phyloP scores from a whole-genome alignment of 92 coral and sea anemone species.

The Epizoanthus rinbou region DNA sequence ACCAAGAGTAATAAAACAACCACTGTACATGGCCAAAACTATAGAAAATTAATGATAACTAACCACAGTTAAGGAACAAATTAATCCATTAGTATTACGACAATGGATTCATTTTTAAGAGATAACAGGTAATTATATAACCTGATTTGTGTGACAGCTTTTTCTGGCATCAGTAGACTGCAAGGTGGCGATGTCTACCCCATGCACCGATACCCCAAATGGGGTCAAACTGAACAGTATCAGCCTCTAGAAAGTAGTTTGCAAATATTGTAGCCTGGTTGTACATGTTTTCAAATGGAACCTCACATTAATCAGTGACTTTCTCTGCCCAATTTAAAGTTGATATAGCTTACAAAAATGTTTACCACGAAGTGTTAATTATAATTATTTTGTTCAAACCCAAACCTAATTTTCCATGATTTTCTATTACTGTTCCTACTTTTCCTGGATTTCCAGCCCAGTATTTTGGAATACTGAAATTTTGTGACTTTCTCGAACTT shows the following conservation, averaged over 20 bases:
- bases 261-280: too few relatives aligned
- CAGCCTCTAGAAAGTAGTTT: too few relatives aligned
- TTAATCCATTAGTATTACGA: not conserved
- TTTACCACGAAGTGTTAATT: not conserved
- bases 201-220: not conserved
- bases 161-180: not conserved
- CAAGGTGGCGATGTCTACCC: not conserved
- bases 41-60: not conserved
- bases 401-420: not conserved
- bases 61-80: not conserved
- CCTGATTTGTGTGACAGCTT: not conserved
- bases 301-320: not conserved
- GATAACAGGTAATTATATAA: not conserved
- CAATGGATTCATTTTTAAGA: not conserved
- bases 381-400: not conserved
- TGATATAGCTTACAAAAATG: not conserved
- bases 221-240: not conserved
- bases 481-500: not conserved
- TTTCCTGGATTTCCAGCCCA: not conserved
- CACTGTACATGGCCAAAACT: conserved; percentile 34
- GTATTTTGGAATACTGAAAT: not conserved
- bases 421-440: not conserved
- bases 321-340: not conserved
- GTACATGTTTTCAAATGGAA: too few relatives aligned
- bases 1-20: not conserved